Conservation (phyloP, 2,113 vertebrate species). For the Chamaetylas fuelleborni region DNA sequence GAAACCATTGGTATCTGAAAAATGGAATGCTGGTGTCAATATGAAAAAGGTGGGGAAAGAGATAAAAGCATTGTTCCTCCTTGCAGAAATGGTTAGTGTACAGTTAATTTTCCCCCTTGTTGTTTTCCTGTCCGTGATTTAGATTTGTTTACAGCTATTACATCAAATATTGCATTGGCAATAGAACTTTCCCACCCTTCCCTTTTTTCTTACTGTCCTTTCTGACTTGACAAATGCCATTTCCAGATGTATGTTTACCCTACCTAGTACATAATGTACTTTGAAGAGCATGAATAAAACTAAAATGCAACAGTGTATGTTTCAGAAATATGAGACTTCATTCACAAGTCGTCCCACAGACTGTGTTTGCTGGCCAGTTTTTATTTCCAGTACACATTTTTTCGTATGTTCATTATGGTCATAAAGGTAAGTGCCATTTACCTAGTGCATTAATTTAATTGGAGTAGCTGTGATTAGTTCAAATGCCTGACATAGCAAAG, state of each 20-base stretch:
- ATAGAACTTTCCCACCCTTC: background rate
- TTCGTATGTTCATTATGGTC: background rate
- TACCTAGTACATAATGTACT: background rate
- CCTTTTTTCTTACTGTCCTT: background rate
- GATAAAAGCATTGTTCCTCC: background rate
- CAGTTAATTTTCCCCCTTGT: background rate
- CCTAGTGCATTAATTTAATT: background rate
- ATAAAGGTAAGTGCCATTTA: constrained; percentile 1
- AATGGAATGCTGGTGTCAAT: background rate
- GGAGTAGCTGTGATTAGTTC: background rate
- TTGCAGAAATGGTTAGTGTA: background rate
- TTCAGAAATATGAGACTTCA: background rate
- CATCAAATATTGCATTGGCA: background rate
- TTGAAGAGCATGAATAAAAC: background rate
- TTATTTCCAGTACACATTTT: background rate
- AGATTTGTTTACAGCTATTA: background rate
- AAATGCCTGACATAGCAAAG: background rate
- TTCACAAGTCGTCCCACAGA: background rate
- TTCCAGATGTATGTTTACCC: background rate
- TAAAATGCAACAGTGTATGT: background rate
- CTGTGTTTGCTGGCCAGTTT: background rate
- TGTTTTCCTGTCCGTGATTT: background rate
- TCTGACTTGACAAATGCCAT: background rate
- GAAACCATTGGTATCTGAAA: background rate
- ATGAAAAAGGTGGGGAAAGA: background rate